Conservation (phyloP, 2,797 vertebrate genomes). For the Anableps anableps region DNA sequence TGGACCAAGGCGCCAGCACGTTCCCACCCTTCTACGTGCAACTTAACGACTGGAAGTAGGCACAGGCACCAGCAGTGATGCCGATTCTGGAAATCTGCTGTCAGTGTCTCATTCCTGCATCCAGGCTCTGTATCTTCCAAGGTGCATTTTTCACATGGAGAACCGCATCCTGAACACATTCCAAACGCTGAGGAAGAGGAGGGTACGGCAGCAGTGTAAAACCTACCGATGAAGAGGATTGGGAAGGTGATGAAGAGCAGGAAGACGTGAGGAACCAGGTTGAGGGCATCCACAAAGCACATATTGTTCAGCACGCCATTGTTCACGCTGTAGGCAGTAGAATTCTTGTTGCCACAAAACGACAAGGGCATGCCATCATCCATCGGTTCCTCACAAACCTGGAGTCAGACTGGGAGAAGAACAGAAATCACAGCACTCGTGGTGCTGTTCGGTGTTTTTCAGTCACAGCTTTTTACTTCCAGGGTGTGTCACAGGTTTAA, state of each 20-base stretch:
- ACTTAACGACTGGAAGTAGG: neutral
- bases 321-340: conserved; percentile 86
- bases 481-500: conserved; percentile 25
- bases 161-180: neutral
- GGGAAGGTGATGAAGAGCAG: conserved; percentile 98
- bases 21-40: too few relatives aligned
- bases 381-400: conserved; percentile 41
- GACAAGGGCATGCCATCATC: conserved; percentile 84
- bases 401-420: conserved; percentile 29
- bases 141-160: too few relatives aligned
- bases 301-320: conserved; percentile 88
- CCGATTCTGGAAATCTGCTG: neutral
- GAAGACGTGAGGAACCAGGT: conserved; percentile 97
- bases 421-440: neutral
- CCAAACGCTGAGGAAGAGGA: neutral
- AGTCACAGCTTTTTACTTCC: neutral
- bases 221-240: conserved; percentile 96
- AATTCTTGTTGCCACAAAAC: conserved; percentile 88
- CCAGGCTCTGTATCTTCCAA: too few relatives aligned
- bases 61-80: neutral
- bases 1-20: neutral
- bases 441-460: neutral
- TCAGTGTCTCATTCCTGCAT: neutral
- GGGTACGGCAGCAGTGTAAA: neutral
- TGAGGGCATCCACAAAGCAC: conserved; percentile 98